Base-by-base conservation (phyloP, 2,888 invertebrate species). In the Parnassius orleans region DNA sequence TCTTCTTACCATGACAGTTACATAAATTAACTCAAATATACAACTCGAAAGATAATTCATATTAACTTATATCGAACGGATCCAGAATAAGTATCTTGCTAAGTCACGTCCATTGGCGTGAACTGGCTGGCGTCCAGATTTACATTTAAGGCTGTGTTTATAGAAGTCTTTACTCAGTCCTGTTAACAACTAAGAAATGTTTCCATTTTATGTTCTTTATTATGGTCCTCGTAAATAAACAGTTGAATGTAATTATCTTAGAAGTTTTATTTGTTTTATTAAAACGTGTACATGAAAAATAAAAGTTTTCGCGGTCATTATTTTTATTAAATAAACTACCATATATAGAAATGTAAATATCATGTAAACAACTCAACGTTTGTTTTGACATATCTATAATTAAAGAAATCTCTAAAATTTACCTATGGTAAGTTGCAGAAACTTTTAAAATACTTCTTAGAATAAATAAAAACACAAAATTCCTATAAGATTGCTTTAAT, bases 41-140 rank as follows among this genome's bases (percentile, higher is more conserved):
- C 7, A 47, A 53, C 52, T 12, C 50, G 60, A 33, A 54, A 54
- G 42, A 42, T 54, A 54, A 24, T 54, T 3, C 7, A 10, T 33
- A 33, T 33, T 33, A 41, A 51, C 58, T 64, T 63, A 66, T 67
- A 65, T 66, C 64, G 64, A 60, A 62, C 59, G 60, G 52, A 61
- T 57, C 43, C 58, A 61, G 62, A 64, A 69, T 68, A 67, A 62
- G 53, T 60, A 61, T 43, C 53, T 54, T 59, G 61, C 53, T 57
- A 65, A 65, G 65, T 66, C 69, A 70, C 69, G 68, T 70, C 63
- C 63, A 53, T 47, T 11, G 53, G 57, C 52, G 66, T 60, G 66
- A 69, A 61, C 69, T 74, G 73, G 73, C 74, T 63, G 33, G 46
- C 54, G 67, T 72, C 74, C 73, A 74, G 71, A 66, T 72, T 69